phyloP scores from a whole-genome alignment of 2,113 vertebrate species.

The Indicator indicator region DNA sequence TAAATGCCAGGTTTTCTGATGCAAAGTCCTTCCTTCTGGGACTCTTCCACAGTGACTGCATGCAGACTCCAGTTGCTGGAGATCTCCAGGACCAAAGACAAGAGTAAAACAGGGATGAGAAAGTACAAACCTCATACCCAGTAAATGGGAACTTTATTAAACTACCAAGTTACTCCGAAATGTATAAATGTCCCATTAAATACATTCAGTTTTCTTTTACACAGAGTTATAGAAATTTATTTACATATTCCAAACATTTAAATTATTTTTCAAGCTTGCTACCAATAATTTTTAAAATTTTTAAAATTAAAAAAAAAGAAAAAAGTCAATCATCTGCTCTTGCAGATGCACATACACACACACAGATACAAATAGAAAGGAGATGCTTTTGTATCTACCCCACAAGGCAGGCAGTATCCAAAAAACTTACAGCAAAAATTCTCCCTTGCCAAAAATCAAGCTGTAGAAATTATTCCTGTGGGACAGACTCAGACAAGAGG shows the following conservation, averaged over 20 bases:
- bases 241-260: constrained; percentile 78
- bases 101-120: not conserved
- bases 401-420: constrained; percentile 14
- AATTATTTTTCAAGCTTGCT: constrained; percentile 77
- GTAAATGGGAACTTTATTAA: constrained; percentile 81
- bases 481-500: constrained; percentile 12
- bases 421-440: constrained; percentile 27
- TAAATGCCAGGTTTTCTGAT: not conserved
- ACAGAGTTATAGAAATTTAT: constrained; percentile 75
- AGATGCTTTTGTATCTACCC: constrained; percentile 27
- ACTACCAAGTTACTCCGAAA: constrained; percentile 73
- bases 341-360: constrained; percentile 54
- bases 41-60: not conserved
- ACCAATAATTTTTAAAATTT: constrained; percentile 40
- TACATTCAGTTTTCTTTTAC: constrained; percentile 76
- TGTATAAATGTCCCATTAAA: constrained; percentile 84
- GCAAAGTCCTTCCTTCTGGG: not conserved
- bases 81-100: not conserved
- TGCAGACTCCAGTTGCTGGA: not conserved
- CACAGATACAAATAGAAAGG: constrained; percentile 3
- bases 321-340: constrained; percentile 57
- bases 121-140: constrained; percentile 42
- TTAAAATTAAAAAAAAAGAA: not conserved
- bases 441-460: not conserved
- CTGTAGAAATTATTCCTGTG: not conserved